phyloP scores from a whole-genome alignment of 2,888 invertebrate genomes.

The Anoplius nigerrimus region DNA sequence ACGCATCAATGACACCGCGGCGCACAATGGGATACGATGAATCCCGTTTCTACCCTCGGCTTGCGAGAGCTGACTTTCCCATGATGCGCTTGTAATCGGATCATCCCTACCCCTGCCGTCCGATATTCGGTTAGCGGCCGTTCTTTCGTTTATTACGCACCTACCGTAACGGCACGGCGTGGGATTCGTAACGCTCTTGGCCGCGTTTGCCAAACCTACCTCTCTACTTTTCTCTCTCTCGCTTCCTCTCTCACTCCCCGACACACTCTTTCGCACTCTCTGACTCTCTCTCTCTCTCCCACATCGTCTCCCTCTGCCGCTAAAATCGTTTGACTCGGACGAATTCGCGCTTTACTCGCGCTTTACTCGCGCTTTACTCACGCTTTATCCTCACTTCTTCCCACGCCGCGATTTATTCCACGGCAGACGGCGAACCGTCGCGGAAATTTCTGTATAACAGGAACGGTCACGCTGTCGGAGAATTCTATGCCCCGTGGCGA shows the following conservation, averaged over 20 bases:
- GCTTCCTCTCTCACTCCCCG: background rate
- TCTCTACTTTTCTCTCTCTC: background rate
- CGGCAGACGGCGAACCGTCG: too few species aligned
- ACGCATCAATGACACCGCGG: slow-evolving; percentile 62
- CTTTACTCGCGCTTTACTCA: too few species aligned
- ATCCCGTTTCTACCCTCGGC: slow-evolving; percentile 56
- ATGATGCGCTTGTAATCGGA: slow-evolving; percentile 72
- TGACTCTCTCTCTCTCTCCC: background rate
- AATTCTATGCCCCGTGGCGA: too few species aligned
- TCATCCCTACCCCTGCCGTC: slow-evolving; percentile 50
- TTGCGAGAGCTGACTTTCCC: slow-evolving; percentile 69
- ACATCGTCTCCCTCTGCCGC: background rate
- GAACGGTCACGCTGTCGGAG: too few species aligned
- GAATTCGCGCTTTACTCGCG: too few species aligned
- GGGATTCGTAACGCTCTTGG: slow-evolving; percentile 14
- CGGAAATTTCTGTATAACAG: too few species aligned
- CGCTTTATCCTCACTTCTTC: too few species aligned
- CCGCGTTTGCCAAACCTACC: background rate
- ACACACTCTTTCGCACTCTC: background rate
- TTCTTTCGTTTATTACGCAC: slow-evolving; percentile 33
- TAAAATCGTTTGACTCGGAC: too few species aligned
- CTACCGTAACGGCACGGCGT: slow-evolving; percentile 13
- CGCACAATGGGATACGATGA: slow-evolving; percentile 61
- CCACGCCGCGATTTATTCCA: too few species aligned
- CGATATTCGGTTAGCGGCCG: slow-evolving; percentile 15